Evolutionary conservation across 2,888 invertebrate genomes (phyloP).

Genomic region (Netelia melanura): DNA sequence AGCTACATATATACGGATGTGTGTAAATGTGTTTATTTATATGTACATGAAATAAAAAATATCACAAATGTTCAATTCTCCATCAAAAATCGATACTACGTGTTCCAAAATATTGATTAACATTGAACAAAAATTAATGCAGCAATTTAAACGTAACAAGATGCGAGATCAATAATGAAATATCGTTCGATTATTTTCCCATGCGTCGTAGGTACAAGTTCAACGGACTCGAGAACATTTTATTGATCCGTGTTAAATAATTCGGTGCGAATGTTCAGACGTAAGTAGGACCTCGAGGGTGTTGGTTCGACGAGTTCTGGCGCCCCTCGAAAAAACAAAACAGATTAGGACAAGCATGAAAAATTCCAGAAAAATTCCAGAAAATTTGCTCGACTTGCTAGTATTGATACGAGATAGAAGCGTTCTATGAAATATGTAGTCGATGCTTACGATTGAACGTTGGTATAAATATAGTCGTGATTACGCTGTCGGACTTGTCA

Average conservation of each 20-base stretch:
- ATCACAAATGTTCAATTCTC: neutral
- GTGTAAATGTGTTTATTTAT: too few species aligned
- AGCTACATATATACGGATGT: too few species aligned
- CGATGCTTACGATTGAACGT: conserved; percentile 41
- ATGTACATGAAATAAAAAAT: too few species aligned
- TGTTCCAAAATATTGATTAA: neutral
- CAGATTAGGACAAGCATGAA: neutral
- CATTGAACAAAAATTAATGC: neutral
- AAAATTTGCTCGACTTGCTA: neutral
- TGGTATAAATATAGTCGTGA: conserved; percentile 62
- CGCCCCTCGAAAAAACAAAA: neutral
- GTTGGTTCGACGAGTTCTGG: neutral
- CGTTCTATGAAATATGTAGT: conserved; percentile 20
- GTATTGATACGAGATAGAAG: neutral
- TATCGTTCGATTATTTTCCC: neutral
- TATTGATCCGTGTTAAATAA: conserved; percentile 24
- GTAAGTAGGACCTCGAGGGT: neutral
- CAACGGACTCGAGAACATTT: conserved; percentile 18
- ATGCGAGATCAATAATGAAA: neutral
- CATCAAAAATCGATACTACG: neutral
- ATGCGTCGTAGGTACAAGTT: neutral
- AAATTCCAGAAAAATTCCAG: neutral
- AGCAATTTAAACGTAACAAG: neutral
- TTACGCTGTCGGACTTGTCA: conserved; percentile 40
- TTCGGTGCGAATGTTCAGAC: conserved; percentile 3